Base-by-base conservation (phyloP, 92 coral and sea anemone species). In the Desmophyllum pertusum region DNA sequence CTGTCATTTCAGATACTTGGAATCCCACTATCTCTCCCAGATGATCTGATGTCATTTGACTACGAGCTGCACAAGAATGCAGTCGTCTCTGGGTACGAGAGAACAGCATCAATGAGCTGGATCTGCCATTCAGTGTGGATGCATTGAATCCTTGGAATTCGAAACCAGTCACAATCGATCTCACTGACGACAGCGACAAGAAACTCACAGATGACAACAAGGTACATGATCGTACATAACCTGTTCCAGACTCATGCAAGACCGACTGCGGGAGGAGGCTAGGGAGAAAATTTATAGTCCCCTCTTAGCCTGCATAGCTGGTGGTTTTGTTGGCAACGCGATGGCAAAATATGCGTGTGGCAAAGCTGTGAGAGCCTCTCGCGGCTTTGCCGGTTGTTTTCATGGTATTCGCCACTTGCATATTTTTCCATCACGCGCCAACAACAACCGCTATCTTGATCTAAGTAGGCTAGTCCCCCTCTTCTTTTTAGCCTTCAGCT, bases 11-110 rank as follows among this genome's bases (percentile, higher is more conserved):
- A 96, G 98, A 83, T 96, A 52, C 98, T 96, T 66, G 93, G 98
- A 50, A 86, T 96, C 17, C 88, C 94, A 29, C 83, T 96, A 67
- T 88, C 94, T 68, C 98, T 92, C 66, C 98, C 98, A 29, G 96
- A 90, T 42, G 98, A 96, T 88, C 91, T 96, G 45, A 86, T 93
- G 51, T 96, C 98, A 6, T 94, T 96, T 90, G 98, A 96, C 65
- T 82, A 88, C 40, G 88, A 94, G 70, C 96, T 96, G 21, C 96
- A 96, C 75, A 81, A 85, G 72, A 94, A 90, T 71, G 86, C 86
- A 74, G 96, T 94, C 50, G 80, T 87, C n/a, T n/a, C 64, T 96
- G 93, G 95, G 87, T 94, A 1, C 90, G 79, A 64, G 98, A 94
- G 68, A 94, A 95, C 88, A 86, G 93, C 77, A 93, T 96, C 6